Percentiles rank a stretch among this genome's conserved stretches.
These are phyloP conservation scores for Hyles euphorbiae DNA, from an alignment of 1,140 invertebrate species.

Conservation along the genomic window DNA sequence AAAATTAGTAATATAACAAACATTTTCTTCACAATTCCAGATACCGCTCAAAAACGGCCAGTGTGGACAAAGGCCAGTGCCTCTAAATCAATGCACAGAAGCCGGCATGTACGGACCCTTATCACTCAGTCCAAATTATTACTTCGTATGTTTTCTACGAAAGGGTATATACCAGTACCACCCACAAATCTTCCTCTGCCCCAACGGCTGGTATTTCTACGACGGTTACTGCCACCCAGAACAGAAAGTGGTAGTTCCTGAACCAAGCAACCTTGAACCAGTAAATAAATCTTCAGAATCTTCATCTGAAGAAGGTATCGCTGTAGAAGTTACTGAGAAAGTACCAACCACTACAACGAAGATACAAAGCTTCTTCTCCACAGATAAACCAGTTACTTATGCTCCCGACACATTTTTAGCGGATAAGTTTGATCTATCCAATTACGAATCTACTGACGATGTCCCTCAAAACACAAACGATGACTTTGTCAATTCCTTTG, in stretches of 20 bases:
- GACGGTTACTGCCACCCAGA: constrained; percentile 48
- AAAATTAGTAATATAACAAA: no score
- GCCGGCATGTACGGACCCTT: constrained; percentile 46
- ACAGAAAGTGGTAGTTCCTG: constrained; percentile 12
- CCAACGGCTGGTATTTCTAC: constrained; percentile 58
- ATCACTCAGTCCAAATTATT: constrained; percentile 45
- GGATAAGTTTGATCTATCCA: constrained; percentile 58
- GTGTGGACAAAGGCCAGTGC: constrained; percentile 42
- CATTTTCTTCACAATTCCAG: constrained; percentile 32
- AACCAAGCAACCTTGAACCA: not conserved
- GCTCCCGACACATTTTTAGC: constrained; percentile 57
- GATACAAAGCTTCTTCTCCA: constrained; percentile 51
- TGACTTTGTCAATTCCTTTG: constrained; percentile 42
- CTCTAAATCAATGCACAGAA: constrained; percentile 29
- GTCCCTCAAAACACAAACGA: constrained; percentile 18
- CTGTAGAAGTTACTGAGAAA: constrained; percentile 14
- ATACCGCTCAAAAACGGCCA: constrained; percentile 48
- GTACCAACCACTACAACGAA: constrained; percentile 17
- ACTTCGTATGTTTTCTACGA: constrained; percentile 50
- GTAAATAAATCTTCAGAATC: constrained; percentile 9
- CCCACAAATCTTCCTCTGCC: constrained; percentile 64
- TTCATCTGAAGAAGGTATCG: constrained; percentile 2
- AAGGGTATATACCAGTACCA: constrained; percentile 29
- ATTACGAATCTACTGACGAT: constrained; percentile 47
- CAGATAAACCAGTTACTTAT: constrained; percentile 42